Conservation (phyloP, 1,140 invertebrate species). For the Macrotrachela quadricornifera region DNA sequence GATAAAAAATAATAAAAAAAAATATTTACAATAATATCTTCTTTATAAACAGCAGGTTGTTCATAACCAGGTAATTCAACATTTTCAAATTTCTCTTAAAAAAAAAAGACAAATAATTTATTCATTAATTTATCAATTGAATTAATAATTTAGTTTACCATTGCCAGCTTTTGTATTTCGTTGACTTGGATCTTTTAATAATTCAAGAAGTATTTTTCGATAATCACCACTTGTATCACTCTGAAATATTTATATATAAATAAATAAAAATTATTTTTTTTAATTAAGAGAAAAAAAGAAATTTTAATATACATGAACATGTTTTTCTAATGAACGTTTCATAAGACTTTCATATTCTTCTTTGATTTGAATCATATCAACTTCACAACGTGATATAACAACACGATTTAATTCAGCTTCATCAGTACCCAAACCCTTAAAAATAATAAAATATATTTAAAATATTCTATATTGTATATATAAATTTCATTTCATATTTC, state of each 20-base stretch:
- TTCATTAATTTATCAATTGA: no score
- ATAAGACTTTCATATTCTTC: conserved; percentile 28
- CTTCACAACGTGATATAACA: conserved; percentile 27
- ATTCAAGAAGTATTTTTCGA: conserved; percentile 8
- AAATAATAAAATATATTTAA: conserved; percentile 27
- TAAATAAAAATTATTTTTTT: no score
- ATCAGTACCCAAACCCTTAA: conserved; percentile 29
- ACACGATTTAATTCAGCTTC: conserved; percentile 31
- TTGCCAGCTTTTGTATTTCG: no score
- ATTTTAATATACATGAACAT: conserved; percentile 18
- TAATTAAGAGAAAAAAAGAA: no score
- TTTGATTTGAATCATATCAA: conserved; percentile 34
- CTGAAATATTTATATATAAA: conserved; percentile 9
- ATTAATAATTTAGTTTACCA: no score
- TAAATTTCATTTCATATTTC: no score
- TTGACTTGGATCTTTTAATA: conserved; percentile 14
- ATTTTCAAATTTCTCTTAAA: no score
- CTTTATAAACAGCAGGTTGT: no score
- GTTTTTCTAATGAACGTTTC: conserved; percentile 27
- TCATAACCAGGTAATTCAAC: no score
- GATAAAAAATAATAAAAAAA: no score
- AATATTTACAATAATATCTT: no score
- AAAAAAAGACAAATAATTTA: no score
- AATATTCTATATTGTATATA: conserved; percentile 24
- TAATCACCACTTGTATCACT: conserved; percentile 20